Evolutionary conservation across 2,113 vertebrate species (phyloP).

Genomic region (Sebastes fasciatus): DNA sequence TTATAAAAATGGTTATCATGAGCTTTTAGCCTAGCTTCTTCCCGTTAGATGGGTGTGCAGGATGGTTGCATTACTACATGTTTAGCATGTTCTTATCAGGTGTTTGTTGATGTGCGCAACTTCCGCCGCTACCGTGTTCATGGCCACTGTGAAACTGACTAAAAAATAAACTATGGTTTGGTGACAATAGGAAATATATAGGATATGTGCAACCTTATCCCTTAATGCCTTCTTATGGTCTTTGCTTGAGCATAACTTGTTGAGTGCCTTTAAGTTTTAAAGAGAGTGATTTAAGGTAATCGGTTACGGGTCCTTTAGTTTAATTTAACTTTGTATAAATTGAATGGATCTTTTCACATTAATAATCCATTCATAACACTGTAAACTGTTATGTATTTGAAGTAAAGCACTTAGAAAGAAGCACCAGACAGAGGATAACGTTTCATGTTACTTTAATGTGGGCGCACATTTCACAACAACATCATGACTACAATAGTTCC

Average conservation of each 20-base stretch:
- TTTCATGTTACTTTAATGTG: too few relatives aligned
- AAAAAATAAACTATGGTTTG: not conserved
- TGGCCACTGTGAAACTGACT: not conserved
- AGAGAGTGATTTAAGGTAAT: not conserved
- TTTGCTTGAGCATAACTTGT: not conserved
- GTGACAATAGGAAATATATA: not conserved
- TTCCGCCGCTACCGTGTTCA: too few relatives aligned
- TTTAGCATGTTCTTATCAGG: too few relatives aligned
- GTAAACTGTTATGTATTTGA: not conserved
- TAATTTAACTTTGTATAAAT: not conserved
- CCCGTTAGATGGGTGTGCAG: too few relatives aligned
- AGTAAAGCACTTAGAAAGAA: too few relatives aligned
- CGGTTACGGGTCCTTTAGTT: slow-evolving; percentile 5
- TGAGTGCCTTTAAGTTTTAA: not conserved
- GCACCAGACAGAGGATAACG: too few relatives aligned
- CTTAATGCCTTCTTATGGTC: not conserved
- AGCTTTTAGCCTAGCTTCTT: too few relatives aligned
- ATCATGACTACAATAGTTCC: too few relatives aligned
- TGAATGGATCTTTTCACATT: slow-evolving; percentile 26
- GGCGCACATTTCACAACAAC: too few relatives aligned
- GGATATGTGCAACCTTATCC: not conserved
- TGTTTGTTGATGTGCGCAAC: too few relatives aligned
- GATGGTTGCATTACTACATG: too few relatives aligned
- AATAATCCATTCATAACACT: slow-evolving; percentile 12
- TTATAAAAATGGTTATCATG: too few relatives aligned